Conservation (phyloP, 2,797 vertebrate species). For the Enteromius mattozi region DNA sequence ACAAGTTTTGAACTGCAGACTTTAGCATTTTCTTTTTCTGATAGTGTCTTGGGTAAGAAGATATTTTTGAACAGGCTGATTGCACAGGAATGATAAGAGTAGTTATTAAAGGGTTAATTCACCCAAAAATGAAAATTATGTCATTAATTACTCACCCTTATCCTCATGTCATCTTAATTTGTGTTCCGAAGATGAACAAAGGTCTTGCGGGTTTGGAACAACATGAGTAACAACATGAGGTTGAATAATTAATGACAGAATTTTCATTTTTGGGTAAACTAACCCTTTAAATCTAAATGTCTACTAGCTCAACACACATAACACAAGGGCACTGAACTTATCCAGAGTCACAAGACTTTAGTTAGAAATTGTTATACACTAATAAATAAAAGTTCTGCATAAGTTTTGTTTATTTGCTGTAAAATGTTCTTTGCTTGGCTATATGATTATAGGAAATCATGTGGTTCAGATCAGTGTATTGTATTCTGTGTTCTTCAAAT, state of each 20-base stretch:
- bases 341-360: not conserved
- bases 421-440: not conserved
- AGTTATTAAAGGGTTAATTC: not conserved
- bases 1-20: not conserved
- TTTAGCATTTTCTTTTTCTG: slow-evolving; percentile 3
- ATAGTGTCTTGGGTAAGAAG: not conserved
- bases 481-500: not conserved
- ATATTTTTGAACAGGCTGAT: not conserved
- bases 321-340: not conserved
- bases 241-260: too few relatives aligned
- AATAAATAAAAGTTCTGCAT: not conserved
- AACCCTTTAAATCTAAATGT: not conserved
- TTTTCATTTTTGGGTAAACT: too few relatives aligned
- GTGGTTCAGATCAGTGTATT: too few relatives aligned
- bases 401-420: too few relatives aligned
- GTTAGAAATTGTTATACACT: not conserved
- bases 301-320: not conserved
- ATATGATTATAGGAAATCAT: not conserved
- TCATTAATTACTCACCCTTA: too few relatives aligned
- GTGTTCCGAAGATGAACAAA: too few relatives aligned
- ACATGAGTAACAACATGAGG: too few relatives aligned
- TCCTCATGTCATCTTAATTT: too few relatives aligned
- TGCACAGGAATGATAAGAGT: not conserved
- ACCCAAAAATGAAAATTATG: too few relatives aligned
- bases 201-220: too few relatives aligned